phyloP scores from a whole-genome alignment of 2,888 invertebrate genomes.

The Bombyx huttoni region DNA sequence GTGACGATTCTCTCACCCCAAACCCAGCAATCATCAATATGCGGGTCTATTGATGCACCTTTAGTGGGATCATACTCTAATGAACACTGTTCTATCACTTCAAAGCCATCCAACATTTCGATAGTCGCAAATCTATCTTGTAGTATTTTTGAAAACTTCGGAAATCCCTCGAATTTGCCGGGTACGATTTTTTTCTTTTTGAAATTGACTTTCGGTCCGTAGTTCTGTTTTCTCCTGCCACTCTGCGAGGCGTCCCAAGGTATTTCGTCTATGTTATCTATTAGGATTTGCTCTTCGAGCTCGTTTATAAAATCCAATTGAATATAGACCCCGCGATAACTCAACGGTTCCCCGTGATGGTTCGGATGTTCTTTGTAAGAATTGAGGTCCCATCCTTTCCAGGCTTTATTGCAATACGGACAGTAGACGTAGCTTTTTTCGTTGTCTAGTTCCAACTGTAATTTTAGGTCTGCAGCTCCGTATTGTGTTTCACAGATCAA shows the following conservation, averaged over 20 bases:
- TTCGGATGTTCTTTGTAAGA: conserved; percentile 76
- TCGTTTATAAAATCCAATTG: conserved; percentile 80
- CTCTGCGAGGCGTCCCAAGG: conserved; percentile 96
- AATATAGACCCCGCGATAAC: conserved; percentile 79
- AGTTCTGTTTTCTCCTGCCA: conserved; percentile 97
- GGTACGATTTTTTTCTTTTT: conserved; percentile 88
- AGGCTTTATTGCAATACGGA: conserved; percentile 80
- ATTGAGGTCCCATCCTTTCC: conserved; percentile 79
- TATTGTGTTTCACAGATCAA: conserved; percentile 83
- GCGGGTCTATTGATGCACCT: conserved; percentile 97
- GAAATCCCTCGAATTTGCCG: conserved; percentile 90
- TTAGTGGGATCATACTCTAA: conserved; percentile 90
- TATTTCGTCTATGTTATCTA: conserved; percentile 80
- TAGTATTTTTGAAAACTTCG: conserved; percentile 81
- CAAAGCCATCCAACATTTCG: conserved; percentile 77
- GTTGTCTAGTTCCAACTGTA: conserved; percentile 53
- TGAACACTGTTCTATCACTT: conserved; percentile 95
- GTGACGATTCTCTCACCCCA: conserved; percentile 99
- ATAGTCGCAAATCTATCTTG: conserved; percentile 80
- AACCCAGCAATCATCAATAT: conserved; percentile 99
- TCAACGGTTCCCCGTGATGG: conserved; percentile 74
- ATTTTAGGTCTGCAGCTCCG: conserved; percentile 47
- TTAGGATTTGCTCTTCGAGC: conserved; percentile 77
- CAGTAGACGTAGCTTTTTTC: conserved; percentile 81
- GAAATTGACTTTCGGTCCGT: conserved; percentile 98